These are phyloP conservation scores for Panagrolaimus sp. DNA, from an alignment of 1,140 invertebrate species.

Conservation along the genomic window DNA sequence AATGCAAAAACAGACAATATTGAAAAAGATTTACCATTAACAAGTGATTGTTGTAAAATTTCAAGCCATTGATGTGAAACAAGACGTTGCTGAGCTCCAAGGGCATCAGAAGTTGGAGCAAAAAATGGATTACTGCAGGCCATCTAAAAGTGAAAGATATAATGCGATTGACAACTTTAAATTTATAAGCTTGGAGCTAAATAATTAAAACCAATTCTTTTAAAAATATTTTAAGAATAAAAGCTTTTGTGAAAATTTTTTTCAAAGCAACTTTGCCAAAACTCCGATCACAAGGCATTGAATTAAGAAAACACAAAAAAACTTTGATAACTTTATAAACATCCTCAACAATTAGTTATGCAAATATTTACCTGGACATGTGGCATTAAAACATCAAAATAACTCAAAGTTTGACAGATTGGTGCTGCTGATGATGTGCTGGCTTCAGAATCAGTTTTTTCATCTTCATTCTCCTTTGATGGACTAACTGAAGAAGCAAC, in stretches of 20 bases:
- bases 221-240: no score
- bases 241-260: neutral
- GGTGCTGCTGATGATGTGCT: neutral
- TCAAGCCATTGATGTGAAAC: neutral
- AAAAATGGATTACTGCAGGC: constrained; percentile 9
- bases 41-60: neutral
- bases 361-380: constrained; percentile 13
- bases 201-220: no score
- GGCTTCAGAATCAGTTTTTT: no score
- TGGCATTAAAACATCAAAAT: constrained; percentile 10
- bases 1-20: neutral
- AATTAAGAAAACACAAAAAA: no score
- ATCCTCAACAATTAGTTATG: no score
- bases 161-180: no score
- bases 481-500: no score
- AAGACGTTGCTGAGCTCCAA: neutral
- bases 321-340: no score
- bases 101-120: neutral
- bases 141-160: neutral
- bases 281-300: no score
- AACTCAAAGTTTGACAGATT: constrained; percentile 4
- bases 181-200: no score
- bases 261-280: neutral
- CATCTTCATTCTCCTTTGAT: no score
- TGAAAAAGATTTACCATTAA: neutral